Evolutionary conservation across 1,140 invertebrate genomes (phyloP), one percentile per base, ranked within the genome.

Genomic region (Lucilia cuprina): DNA sequence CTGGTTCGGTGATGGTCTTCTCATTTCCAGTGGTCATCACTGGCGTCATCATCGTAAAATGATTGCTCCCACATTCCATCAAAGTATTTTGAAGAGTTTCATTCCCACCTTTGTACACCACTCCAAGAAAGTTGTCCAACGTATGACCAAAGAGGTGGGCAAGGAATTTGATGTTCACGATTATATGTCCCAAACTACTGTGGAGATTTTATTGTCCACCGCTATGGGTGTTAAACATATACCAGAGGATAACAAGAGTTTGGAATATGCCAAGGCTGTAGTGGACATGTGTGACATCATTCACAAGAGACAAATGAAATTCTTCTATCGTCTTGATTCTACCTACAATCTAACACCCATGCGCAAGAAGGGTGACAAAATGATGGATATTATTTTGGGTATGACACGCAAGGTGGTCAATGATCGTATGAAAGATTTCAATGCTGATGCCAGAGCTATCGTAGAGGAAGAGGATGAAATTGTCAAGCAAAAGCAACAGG

Each of bases 21-120:
- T 98, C 1, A 97, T 97, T 25, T 96, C 95, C 83, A 94, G 93
- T 30, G 95, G 96, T 34, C 93, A 95, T 74, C 97, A 97, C 92
- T 98, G 97, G 97, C 92, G 94, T 17, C 93, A 92, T 0, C 94
- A 97, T 86, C 92, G 97, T 17, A 98, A 98, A 92, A 93, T 98
- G 87, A 95, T 99, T 75, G 98, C 97, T 0, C 98, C 98, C 0
- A 96, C 97, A 0, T 99, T 99, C 91, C 97, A 99, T 89, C 94
- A 97, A 87, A 96, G 96, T 85, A 96, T 99, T 74, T 91, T 99
- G 3, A 96, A 98, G 88, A 95, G 96, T 30, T 99, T 99, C 87
- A 91, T 98, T 4, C 94, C 94, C 0, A 92, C 97, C 0, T 98
- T 99, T 90, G 98, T 98, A 83, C 93, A 96, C 75, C 97, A 99